Percentiles rank a stretch among this genome's conserved stretches.
Evolutionary conservation across 2,888 invertebrate genomes (phyloP).

Genomic region (Agonum fuliginosum): DNA sequence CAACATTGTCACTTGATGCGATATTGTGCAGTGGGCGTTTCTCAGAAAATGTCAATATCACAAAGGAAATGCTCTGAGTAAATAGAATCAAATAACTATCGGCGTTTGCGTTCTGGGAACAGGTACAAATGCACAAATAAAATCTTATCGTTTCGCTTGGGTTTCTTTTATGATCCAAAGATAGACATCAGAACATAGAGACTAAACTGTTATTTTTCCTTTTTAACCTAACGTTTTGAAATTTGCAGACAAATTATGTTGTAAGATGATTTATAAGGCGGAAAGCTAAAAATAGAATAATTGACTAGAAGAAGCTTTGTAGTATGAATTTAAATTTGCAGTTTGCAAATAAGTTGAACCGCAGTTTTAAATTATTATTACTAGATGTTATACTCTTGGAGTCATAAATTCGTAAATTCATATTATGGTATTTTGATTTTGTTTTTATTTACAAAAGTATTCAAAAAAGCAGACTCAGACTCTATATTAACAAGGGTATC

Average conservation of each 20-base stretch:
- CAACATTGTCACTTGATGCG: constrained; percentile 20
- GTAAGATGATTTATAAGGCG: constrained; percentile 11
- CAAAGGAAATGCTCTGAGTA: constrained; percentile 16
- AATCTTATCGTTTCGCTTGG: background rate
- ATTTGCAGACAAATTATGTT: background rate
- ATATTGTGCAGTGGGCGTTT: background rate
- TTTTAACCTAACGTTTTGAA: background rate
- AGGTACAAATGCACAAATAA: constrained; percentile 27
- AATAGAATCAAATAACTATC: constrained; percentile 25
- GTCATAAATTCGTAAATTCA: too few species aligned
- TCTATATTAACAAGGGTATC: too few species aligned
- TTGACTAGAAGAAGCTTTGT: too few species aligned
- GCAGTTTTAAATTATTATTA: too few species aligned
- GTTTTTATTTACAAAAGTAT: too few species aligned
- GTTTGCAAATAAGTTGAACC: too few species aligned
- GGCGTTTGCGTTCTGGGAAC: constrained; percentile 24
- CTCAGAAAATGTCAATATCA: constrained; percentile 1
- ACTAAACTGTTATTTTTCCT: background rate
- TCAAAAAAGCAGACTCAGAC: too few species aligned
- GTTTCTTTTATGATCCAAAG: constrained; percentile 4
- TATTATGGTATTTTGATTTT: too few species aligned
- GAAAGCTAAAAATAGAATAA: background rate
- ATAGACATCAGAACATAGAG: constrained; percentile 5
- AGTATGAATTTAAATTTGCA: background rate
- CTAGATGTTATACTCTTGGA: too few species aligned